A percentile compares a stretch with the other conserved stretches of the same genome.
Conservation (phyloP, 92 coral and sea anemone species). For the Isaurus tuberculatus region DNA sequence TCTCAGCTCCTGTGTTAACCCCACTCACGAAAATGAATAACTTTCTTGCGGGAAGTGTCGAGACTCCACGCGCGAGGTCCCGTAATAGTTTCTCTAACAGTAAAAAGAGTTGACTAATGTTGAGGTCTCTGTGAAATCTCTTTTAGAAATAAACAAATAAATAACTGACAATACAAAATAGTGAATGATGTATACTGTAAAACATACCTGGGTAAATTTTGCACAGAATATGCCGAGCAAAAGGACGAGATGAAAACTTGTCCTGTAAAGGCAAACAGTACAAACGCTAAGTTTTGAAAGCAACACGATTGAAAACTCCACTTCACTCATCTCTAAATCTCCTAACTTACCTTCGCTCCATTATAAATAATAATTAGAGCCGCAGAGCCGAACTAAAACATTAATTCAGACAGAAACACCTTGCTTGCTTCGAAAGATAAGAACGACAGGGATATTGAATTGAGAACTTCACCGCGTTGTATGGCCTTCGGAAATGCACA, state of each 20-base stretch:
- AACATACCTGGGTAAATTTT: constrained; percentile 70
- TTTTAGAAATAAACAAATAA: neutral
- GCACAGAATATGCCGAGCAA: constrained; percentile 56
- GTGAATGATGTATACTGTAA: neutral
- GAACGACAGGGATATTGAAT: constrained; percentile 20
- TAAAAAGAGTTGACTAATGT: neutral
- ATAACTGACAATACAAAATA: neutral
- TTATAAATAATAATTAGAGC: constrained; percentile 59
- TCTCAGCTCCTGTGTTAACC: neutral
- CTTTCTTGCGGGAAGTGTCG: constrained; percentile 32
- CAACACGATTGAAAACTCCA: constrained; percentile 1
- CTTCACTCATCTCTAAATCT: neutral
- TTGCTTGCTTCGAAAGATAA: constrained; percentile 24
- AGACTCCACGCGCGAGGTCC: constrained; percentile 22
- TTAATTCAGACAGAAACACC: constrained; percentile 27
- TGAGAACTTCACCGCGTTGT: constrained; percentile 21
- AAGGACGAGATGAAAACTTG: constrained; percentile 75
- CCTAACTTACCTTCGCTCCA: constrained; percentile 79
- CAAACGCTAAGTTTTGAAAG: neutral
- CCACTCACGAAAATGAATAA: neutral
- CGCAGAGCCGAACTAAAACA: constrained; percentile 23
- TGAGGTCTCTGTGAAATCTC: constrained; percentile 15
- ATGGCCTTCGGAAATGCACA: constrained; percentile 38
- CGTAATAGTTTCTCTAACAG: neutral
- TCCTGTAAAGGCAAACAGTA: constrained; percentile 59